Evolutionary conservation across 1,140 invertebrate genomes (phyloP).

Genomic region (Brachionus plicatilis): DNA sequence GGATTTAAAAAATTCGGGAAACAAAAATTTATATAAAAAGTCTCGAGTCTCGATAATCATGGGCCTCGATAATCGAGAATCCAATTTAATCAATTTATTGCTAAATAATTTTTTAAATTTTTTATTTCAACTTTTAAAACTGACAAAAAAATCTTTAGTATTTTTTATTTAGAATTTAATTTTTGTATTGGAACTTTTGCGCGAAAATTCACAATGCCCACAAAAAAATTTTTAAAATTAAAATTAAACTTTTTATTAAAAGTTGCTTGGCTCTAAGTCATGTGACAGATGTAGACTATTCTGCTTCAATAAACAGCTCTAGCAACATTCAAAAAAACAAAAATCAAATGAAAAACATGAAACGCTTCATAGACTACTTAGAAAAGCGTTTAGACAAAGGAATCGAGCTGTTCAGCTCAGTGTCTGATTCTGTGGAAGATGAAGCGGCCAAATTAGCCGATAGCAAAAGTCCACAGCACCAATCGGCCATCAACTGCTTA

Average conservation of each 20-base stretch:
- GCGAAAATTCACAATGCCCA: no score
- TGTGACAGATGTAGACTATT: conserved; percentile 5
- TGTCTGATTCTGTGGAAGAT: neutral
- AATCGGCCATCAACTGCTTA: neutral
- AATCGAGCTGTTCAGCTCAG: neutral
- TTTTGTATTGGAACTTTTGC: no score
- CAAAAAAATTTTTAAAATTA: neutral
- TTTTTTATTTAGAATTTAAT: no score
- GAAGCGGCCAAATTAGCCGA: neutral
- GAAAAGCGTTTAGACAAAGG: neutral
- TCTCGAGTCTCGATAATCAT: no score
- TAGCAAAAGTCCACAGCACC: neutral
- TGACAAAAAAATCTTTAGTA: no score
- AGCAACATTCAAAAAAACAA: neutral
- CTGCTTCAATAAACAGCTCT: neutral
- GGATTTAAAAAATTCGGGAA: no score
- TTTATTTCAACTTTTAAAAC: no score
- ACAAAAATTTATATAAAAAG: no score
- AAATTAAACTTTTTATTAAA: neutral
- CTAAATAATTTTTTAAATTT: no score
- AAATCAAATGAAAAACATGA: conserved; percentile 33
- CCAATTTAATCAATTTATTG: no score
- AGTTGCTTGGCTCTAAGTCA: neutral
- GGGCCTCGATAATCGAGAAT: no score
- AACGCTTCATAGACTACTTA: neutral